A percentile compares a stretch with the other conserved stretches of the same genome.
Conservation (phyloP, 2,797 vertebrate genomes). For the Malacoraja senta region DNA sequence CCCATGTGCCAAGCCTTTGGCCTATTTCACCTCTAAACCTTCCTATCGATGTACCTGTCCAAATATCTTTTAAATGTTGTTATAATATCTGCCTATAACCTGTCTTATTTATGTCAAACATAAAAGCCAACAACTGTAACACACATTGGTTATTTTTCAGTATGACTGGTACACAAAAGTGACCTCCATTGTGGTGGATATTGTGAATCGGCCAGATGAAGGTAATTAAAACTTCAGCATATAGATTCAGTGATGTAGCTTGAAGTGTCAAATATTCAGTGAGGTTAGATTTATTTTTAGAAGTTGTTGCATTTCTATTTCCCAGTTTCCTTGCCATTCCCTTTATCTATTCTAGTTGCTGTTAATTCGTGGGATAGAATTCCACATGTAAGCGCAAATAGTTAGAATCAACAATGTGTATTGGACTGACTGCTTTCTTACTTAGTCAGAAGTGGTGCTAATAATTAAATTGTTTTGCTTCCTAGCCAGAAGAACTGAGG, state of each 20-base stretch:
- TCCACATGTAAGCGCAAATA: not conserved
- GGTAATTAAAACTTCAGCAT: constrained; percentile 57
- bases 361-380: not conserved
- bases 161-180: constrained; percentile 92
- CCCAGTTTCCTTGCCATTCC: not conserved
- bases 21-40: too few relatives aligned
- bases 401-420: not conserved
- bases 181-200: constrained; percentile 76
- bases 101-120: not conserved
- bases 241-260: too few relatives aligned
- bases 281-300: not conserved
- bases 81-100: too few relatives aligned
- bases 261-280: not conserved
- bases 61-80: too few relatives aligned
- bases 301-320: not conserved
- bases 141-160: constrained; percentile 53
- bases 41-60: too few relatives aligned
- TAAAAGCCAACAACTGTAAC: not conserved
- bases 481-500: not conserved
- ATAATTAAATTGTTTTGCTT: not conserved
- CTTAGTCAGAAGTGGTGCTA: not conserved
- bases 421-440: not conserved
- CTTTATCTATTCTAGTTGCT: not conserved
- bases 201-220: constrained; percentile 64
- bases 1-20: too few relatives aligned